These are phyloP conservation scores for Bradypodion ventrale DNA, from an alignment of 2,797 vertebrate genomes.

Conservation along the genomic window DNA sequence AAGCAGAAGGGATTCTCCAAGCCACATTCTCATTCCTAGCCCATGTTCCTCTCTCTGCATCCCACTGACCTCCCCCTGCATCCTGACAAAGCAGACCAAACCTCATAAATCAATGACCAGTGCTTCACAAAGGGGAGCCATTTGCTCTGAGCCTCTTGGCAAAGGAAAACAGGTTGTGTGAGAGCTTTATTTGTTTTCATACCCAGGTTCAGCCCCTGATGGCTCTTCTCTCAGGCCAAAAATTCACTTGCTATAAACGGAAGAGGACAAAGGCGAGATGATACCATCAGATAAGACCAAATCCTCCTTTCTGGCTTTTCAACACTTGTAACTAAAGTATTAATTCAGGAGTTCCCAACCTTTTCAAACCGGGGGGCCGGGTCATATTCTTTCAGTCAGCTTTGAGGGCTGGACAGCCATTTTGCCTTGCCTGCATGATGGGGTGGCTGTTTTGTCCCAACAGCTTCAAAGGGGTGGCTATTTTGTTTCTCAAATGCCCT, in stretches of 20 bases:
- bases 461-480: no score
- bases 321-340: background rate
- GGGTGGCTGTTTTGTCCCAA: no score
- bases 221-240: background rate
- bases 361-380: no score
- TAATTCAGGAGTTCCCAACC: no score
- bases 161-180: conserved; percentile 27
- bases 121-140: background rate
- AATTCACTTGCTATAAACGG: background rate
- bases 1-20: background rate
- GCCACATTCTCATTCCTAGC: background rate
- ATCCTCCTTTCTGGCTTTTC: background rate
- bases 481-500: no score
- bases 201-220: conserved; percentile 13
- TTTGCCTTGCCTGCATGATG: no score
- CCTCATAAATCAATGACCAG: conserved; percentile 22
- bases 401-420: no score
- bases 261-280: background rate
- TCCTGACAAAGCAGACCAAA: background rate
- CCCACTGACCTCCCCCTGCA: background rate
- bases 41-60: background rate
- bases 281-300: background rate
- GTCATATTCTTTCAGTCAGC: no score
- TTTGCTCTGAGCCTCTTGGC: conserved; percentile 27
- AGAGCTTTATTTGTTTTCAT: conserved; percentile 11